Evolutionary conservation across 2,113 vertebrate genomes (phyloP).

Genomic region (Polyodon spathula): DNA sequence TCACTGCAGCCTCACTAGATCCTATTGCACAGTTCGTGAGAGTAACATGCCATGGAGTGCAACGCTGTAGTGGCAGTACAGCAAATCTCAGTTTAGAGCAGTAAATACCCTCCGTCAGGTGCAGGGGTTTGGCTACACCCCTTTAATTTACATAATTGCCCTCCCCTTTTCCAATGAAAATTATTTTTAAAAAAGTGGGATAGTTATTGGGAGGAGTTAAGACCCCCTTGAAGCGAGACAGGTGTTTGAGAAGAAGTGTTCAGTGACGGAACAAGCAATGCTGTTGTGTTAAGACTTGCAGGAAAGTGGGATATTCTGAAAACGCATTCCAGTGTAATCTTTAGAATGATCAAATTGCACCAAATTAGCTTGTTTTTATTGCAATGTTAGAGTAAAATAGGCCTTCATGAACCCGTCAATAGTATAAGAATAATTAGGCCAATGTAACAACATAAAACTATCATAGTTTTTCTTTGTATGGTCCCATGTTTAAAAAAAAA

Average conservation of each 20-base stretch:
- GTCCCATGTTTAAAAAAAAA: too few relatives aligned
- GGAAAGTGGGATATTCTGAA: conserved; percentile 7
- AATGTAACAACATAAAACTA: too few relatives aligned
- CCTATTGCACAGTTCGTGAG: conserved; percentile 47
- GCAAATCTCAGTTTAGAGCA: conserved; percentile 56
- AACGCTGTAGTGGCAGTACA: conserved; percentile 45
- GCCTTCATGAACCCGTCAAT: conserved; percentile 35
- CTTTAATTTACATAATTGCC: conserved; percentile 40
- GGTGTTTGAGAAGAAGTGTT: conserved; percentile 39
- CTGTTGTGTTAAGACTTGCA: conserved; percentile 17
- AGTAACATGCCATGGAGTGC: conserved; percentile 44
- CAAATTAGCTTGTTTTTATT: conserved; percentile 24
- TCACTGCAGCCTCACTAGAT: conserved; percentile 43
- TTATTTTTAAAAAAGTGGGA: conserved; percentile 9
- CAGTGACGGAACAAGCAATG: neutral
- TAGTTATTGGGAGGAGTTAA: conserved; percentile 23
- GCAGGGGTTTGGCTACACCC: conserved; percentile 62
- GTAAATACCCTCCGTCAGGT: conserved; percentile 89
- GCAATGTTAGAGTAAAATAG: conserved; percentile 26
- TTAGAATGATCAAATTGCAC: conserved; percentile 18
- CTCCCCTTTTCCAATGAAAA: conserved; percentile 36
- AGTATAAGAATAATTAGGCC: too few relatives aligned
- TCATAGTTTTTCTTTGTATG: too few relatives aligned
- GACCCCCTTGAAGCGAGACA: conserved; percentile 35
- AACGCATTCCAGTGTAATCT: conserved; percentile 32